A percentile compares a stretch with the other conserved stretches of the same genome.
phyloP scores from a whole-genome alignment of 2,888 invertebrate species.

The Luffia ferchaultella region DNA sequence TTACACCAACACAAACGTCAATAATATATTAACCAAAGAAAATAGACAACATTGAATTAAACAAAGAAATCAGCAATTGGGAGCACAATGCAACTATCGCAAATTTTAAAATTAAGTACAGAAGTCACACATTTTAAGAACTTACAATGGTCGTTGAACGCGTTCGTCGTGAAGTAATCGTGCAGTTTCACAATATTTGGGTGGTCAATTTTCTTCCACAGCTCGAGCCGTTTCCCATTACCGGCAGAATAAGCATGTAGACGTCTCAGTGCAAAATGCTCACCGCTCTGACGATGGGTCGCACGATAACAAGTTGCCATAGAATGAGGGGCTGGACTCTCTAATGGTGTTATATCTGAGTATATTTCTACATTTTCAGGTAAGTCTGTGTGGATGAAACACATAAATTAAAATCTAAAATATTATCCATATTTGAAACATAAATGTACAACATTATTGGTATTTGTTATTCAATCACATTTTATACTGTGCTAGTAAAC shows the following conservation, averaged over 20 bases:
- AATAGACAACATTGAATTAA: too few relatives aligned
- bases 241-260: constrained; percentile 85
- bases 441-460: too few relatives aligned
- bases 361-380: constrained; percentile 92
- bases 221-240: constrained; percentile 89
- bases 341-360: constrained; percentile 86
- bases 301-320: constrained; percentile 91
- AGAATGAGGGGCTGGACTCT: constrained; percentile 71
- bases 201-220: constrained; percentile 95
- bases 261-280: constrained; percentile 85
- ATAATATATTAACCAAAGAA: too few relatives aligned
- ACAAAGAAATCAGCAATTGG: too few relatives aligned
- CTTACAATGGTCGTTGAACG: constrained; percentile 95
- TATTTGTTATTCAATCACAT: too few relatives aligned
- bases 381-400: not conserved
- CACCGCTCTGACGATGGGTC: constrained; percentile 85
- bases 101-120: too few relatives aligned
- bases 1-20: too few relatives aligned
- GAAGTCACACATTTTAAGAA: too few relatives aligned
- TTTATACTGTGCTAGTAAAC: too few relatives aligned
- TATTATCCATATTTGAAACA: too few relatives aligned
- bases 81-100: too few relatives aligned
- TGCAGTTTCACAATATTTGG: constrained; percentile 93
- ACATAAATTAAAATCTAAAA: too few relatives aligned
- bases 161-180: constrained; percentile 94